Conservation (phyloP, 2,888 invertebrate genomes). For the Rhagonycha lutea region DNA sequence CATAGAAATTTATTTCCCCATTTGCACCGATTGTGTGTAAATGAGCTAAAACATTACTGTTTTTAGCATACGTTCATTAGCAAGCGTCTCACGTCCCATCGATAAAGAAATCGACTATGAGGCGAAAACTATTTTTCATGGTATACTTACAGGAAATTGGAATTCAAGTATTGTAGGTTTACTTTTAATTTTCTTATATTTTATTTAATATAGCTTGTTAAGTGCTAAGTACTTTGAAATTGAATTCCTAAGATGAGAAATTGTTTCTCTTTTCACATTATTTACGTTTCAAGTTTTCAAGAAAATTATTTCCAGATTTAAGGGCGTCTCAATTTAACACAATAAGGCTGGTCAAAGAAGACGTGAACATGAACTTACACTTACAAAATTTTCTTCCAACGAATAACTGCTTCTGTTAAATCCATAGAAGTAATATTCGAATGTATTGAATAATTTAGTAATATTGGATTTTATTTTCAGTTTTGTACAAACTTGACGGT, state of each 20-base stretch:
- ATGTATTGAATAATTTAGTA: neutral
- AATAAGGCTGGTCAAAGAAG: neutral
- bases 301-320: neutral
- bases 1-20: neutral
- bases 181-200: neutral
- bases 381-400: neutral
- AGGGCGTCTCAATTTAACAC: neutral
- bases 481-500: neutral
- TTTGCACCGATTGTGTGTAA: neutral
- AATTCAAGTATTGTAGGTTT: neutral
- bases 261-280: neutral
- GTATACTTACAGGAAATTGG: neutral
- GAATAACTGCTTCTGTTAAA: neutral
- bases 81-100: conserved; percentile 8
- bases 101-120: conserved; percentile 20
- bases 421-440: neutral
- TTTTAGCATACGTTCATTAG: conserved; percentile 3
- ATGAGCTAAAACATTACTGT: neutral
- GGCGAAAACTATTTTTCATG: conserved; percentile 3
- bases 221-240: neutral
- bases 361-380: neutral
- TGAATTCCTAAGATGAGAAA: neutral
- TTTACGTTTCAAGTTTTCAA: neutral
- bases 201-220: neutral
- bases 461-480: neutral